phyloP scores from a whole-genome alignment of 2,797 vertebrate species.

The Gallinago stenura region DNA sequence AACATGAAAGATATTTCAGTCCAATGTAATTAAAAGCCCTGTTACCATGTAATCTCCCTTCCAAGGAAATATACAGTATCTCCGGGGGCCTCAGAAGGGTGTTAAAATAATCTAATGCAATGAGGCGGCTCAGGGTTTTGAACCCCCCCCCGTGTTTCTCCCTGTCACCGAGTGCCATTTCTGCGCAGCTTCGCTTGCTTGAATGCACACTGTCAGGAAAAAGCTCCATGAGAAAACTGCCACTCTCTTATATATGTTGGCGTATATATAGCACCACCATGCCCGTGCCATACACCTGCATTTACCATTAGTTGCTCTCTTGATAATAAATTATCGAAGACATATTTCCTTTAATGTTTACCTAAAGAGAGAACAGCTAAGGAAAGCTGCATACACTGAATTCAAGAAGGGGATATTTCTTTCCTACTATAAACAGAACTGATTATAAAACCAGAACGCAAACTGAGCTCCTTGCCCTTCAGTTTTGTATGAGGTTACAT shows the following conservation, averaged over 20 bases:
- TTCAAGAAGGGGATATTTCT: conserved; percentile 76
- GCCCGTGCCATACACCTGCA: conserved; percentile 13
- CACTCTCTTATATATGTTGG: background rate
- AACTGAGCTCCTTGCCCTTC: conserved; percentile 65
- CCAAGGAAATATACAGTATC: background rate
- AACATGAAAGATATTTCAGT: background rate
- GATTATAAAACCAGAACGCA: conserved; percentile 80
- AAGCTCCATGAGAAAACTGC: background rate
- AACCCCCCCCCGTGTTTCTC: background rate
- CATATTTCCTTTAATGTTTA: conserved; percentile 62
- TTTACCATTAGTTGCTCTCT: conserved; percentile 68
- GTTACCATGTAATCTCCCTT: background rate
- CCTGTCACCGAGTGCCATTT: background rate
- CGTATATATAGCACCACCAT: background rate
- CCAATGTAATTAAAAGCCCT: conserved; percentile 4
- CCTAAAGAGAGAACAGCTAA: conserved; percentile 59
- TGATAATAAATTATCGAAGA: conserved; percentile 67
- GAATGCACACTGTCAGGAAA: background rate
- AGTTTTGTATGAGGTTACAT: conserved; percentile 59
- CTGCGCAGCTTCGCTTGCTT: fast-evolving
- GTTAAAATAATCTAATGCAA: background rate
- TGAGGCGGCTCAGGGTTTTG: background rate
- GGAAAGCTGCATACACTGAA: conserved; percentile 64
- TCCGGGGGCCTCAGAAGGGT: background rate
- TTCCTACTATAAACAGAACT: conserved; percentile 78